Evolutionary conservation across 2,888 invertebrate genomes (phyloP).

Genomic region (Acrobasis repandana): DNA sequence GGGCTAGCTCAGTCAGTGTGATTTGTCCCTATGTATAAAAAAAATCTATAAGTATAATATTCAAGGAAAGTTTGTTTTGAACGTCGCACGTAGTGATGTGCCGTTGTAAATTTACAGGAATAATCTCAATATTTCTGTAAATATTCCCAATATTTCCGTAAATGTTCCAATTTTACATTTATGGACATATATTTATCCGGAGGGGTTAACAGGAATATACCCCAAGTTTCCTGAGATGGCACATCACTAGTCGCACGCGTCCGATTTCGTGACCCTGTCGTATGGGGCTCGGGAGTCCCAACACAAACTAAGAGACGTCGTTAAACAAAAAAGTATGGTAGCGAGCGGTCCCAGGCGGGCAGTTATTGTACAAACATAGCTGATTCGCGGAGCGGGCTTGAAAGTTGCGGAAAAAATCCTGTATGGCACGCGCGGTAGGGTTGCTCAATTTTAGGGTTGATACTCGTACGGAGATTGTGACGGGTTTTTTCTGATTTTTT

Average conservation of each 20-base stretch:
- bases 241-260: background rate
- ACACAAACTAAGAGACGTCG: constrained; percentile 61
- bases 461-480: constrained; percentile 20
- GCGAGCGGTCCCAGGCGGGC: constrained; percentile 55
- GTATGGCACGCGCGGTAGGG: constrained; percentile 58
- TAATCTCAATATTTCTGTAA: too few species aligned
- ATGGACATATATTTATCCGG: too few species aligned
- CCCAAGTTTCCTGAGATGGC: too few species aligned
- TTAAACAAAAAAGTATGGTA: constrained; percentile 76
- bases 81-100: too few species aligned
- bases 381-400: constrained; percentile 73
- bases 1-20: too few species aligned
- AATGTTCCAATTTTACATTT: too few species aligned
- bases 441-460: constrained; percentile 41
- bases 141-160: too few species aligned
- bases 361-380: constrained; percentile 74
- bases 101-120: too few species aligned
- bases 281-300: constrained; percentile 51
- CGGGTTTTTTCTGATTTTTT: background rate
- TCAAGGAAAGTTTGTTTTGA: too few species aligned
- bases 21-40: too few species aligned
- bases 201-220: too few species aligned
- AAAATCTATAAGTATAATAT: too few species aligned
- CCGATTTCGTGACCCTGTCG: background rate
- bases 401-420: constrained; percentile 76